A percentile compares a stretch with the other conserved stretches of the same genome.
phyloP scores from a whole-genome alignment of 2,888 invertebrate species.

The Chymomyza procnemis region DNA sequence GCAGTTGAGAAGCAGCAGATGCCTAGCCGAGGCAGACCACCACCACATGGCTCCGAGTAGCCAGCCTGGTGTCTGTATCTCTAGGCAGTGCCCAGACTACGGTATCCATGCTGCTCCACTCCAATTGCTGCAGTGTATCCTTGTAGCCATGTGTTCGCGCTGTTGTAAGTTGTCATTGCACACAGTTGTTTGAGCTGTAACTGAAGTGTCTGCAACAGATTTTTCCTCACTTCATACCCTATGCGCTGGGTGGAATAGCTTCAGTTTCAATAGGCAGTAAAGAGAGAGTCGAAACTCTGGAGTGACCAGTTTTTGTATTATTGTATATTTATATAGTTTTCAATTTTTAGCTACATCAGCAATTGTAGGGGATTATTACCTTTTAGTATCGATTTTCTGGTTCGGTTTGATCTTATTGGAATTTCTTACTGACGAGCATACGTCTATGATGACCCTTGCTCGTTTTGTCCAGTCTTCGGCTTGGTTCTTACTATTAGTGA shows the following conservation, averaged over 20 bases:
- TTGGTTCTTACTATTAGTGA: no score
- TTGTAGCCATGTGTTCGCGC: neutral
- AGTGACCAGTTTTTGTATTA: no score
- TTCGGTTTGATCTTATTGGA: no score
- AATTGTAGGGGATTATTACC: no score
- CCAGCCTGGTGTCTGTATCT: neutral
- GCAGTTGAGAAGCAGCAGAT: slow-evolving; percentile 78
- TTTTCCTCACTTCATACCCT: slow-evolving; percentile 21
- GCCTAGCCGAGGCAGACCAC: slow-evolving; percentile 48
- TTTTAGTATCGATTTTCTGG: no score
- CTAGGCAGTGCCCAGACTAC: neutral
- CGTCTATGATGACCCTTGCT: no score
- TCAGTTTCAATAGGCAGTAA: neutral
- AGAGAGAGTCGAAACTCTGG: no score
- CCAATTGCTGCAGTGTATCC: slow-evolving; percentile 26
- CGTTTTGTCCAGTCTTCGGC: no score
- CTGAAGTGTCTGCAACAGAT: slow-evolving; percentile 69
- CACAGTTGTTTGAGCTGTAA: slow-evolving; percentile 61
- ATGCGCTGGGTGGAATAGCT: neutral
- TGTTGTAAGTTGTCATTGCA: slow-evolving; percentile 60
- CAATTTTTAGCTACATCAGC: no score
- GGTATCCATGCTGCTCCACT: neutral
- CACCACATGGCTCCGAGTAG: slow-evolving; percentile 4
- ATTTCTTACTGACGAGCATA: no score
- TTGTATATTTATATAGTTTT: no score